Evolutionary conservation across 2,113 vertebrate genomes (phyloP), one percentile per base, ranked within the genome.

Genomic region (Phycodurus eques): DNA sequence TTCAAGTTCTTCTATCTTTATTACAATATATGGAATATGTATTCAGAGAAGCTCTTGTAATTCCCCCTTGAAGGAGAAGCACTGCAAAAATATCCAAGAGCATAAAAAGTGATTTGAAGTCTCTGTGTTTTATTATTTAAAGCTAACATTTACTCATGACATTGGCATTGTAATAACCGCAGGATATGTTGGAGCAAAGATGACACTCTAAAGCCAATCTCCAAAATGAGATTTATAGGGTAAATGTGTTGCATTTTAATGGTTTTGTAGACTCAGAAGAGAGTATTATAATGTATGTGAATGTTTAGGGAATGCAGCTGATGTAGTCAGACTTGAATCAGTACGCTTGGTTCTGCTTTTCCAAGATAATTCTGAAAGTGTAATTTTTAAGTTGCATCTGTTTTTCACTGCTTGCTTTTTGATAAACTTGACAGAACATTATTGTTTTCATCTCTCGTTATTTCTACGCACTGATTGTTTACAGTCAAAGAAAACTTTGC

Each of bases 61-160:
- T 82, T 86, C 22, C 43, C 60, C 63, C 79, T 85, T 74, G 84
- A 83, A 88, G 73, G 80, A 77, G 77, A 44, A 68, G 68, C 73
- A 42, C 67, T 86, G 79, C 76, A 82, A 86, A 87, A 89, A 88
- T 86, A 90, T 84, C 83, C 83, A 75, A 47, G 67, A 83, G 78
- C 80, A 73, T 33, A 47, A 85, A 78, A 75, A 77, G 54, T 75
- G 81, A 89, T 90, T 88, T 80, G 53, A 82, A 80, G 77, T 71
- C 56, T 80, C 75, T 84, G 65, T 83, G 81, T 85, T 85, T 90
- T 86, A 84, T 89, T 90, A 85, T 90, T 85, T 83, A 90, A 90
- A 90, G 79, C 84, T 83, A 89, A 86, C 78, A 85, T 87, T 88
- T 86, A 79, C 77, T 88, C 74, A 57, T 80, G 83, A 87, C 83